Conservation (phyloP, 1,140 invertebrate species). For the Bombus terrestris region DNA sequence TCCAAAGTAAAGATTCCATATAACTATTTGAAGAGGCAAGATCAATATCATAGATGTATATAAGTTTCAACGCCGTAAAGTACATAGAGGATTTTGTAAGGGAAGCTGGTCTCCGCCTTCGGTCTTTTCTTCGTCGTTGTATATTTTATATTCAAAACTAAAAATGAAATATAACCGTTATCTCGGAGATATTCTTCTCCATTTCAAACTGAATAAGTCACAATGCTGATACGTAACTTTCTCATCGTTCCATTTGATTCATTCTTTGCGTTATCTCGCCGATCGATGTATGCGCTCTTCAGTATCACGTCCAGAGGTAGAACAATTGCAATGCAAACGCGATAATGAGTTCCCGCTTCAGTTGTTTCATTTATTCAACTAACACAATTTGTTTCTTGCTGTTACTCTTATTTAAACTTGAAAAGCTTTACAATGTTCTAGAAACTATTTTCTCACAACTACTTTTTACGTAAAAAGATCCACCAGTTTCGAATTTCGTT, state of each 20-base stretch:
- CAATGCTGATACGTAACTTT: no score
- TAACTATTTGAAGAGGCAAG: not conserved
- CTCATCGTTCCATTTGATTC: not conserved
- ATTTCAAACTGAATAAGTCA: not conserved
- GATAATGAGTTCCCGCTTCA: conserved; percentile 1
- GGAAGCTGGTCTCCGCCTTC: not conserved
- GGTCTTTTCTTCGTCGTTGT: not conserved
- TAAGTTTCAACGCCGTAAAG: not conserved
- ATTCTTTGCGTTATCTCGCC: not conserved
- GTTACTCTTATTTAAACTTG: no score
- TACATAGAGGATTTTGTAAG: not conserved
- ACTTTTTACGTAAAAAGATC: no score
- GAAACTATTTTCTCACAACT: not conserved
- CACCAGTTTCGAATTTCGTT: no score
- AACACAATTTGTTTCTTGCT: not conserved
- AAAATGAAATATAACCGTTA: not conserved
- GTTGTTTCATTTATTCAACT: not conserved
- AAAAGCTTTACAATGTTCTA: not conserved
- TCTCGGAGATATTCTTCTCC: not conserved
- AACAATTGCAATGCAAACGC: conserved; percentile 19
- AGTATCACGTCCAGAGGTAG: not conserved
- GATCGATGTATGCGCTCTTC: conserved; percentile 2
- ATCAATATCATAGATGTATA: not conserved
- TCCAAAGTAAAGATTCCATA: not conserved
- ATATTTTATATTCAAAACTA: not conserved